Base-by-base conservation (phyloP, 2,888 invertebrate species). In the Masnerella sp. region DNA sequence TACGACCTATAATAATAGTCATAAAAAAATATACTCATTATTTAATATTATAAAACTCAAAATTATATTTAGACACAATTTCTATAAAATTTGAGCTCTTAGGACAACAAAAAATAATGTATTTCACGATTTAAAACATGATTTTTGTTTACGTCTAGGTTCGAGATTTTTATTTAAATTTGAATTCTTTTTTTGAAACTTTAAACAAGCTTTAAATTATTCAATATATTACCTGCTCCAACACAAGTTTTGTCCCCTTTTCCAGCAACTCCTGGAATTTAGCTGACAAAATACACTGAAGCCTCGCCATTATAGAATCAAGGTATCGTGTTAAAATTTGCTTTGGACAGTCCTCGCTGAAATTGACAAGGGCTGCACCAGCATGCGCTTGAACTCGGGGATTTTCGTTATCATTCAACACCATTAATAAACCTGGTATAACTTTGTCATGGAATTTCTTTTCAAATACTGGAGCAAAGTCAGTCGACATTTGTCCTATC, bases 311-410 rank as follows among this genome's bases (percentile, higher is more conserved):
- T 78, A 99, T 93, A 15, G 92, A 93, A 81, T 97, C 95, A 74
- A 99, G 90, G 87, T 99, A 99, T 76, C 93, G 93, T 7, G 94
- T 94, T 74, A 99, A 90, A 79, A 99, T 96, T 80, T 93, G 91
- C 88, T 99, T 98, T 0, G 99, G 98, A 87, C 99, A 99, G 88
- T 99, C 99, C 89, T 99, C 99, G 83, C 97, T 97, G 89, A 99
- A 99, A 89, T 99, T 99, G 0, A 99, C 99, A 76, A 99, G 90
- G 45, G 99, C 99, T 52, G 99, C 99, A 42, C 98, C 95, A 80
- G 92, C 92, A 80, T 93, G 93, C 58, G 93, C 92, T 89, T 93
- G 89, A 73, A 99, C 99, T 79, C 99, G 91, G 0, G 99, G 98
- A 88, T 96, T 96, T 5, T 91, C 92, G 81, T 95, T 93, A 86